Base-by-base conservation (phyloP, 2,113 vertebrate genomes). In the Morone saxatilis region DNA sequence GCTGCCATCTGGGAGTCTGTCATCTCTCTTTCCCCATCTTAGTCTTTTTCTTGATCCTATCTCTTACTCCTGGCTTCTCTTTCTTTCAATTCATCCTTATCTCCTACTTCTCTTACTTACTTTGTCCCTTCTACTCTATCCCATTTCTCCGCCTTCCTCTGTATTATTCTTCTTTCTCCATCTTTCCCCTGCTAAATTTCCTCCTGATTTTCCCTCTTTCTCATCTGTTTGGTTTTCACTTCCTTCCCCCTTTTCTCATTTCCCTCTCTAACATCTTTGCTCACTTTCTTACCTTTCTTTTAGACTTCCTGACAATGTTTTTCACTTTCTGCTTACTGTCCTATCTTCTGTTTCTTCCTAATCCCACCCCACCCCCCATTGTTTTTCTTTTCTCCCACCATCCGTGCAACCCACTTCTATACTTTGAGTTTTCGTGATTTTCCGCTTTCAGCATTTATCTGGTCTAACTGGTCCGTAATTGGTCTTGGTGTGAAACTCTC, bases 11-110 rank as follows among this genome's bases (percentile, higher is more conserved):
- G 71, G 45, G 63, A 85, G 53, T 48, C 22, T 4, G 4, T 83
- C 17, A 60, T 63, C 66, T 82, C 66, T 51, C 38, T 74, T 14
- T 80, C 2, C 83, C 51, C 61, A 17, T 63, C 60, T 78, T 67
- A 48, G 47, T 51, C 22, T 63, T 5, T 53, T 75, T 78, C 19
- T 71, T 12, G 0, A 47, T 62, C 8, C 14, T 13, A 7, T 62
- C 41, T 50, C 36, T 53, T 17, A 50, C 36, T 6, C 0, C 20
- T 41, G 6, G 13, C 43, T 40, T 57, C 0, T 56, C 25, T 59
- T 7, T 31, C 20, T 45, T 20, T 36, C 6, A 4, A 1, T 72
- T 66, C 9, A 4, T 17, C 41, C 19, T 61, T 36, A 12, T 36
- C 12, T 36, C 10, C 14, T 31, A 31, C 60, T 66, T 36, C n/a